A percentile compares a stretch with the other conserved stretches of the same genome.
These are phyloP conservation scores for Hafferia zeledoni DNA, from an alignment of 2,797 vertebrate genomes.

Conservation along the genomic window DNA sequence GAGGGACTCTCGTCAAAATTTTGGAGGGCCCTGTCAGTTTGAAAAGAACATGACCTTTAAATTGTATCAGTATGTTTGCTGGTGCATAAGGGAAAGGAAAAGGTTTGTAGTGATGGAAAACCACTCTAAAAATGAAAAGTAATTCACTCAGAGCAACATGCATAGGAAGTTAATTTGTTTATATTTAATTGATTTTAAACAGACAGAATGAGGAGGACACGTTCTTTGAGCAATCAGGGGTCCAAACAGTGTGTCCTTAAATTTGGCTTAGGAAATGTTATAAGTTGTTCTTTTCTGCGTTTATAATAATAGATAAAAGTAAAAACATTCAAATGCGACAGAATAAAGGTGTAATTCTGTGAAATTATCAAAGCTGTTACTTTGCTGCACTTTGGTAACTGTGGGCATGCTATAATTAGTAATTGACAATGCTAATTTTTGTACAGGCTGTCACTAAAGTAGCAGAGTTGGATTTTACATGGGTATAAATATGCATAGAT, in stretches of 20 bases:
- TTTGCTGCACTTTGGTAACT: neutral
- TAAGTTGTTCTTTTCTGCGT: neutral
- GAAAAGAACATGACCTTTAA: constrained; percentile 99
- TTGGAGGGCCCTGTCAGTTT: constrained; percentile 98
- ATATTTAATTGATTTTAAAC: constrained; percentile 68
- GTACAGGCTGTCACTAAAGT: neutral
- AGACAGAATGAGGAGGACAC: neutral
- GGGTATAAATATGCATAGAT: neutral
- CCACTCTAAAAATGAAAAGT: constrained; percentile 79
- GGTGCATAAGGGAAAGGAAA: constrained; percentile 93
- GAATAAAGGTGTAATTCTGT: neutral
- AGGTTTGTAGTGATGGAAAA: constrained; percentile 89
- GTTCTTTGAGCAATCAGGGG: neutral
- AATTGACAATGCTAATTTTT: constrained; percentile 23
- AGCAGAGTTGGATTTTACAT: neutral
- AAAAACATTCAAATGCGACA: neutral
- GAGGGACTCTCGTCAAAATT: constrained; percentile 96
- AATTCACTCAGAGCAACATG: constrained; percentile 78
- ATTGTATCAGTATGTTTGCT: constrained; percentile 99
- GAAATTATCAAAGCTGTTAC: neutral
- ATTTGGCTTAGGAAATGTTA: neutral
- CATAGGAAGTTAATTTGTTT: constrained; percentile 80
- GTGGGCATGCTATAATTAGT: neutral
- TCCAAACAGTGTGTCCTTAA: neutral
- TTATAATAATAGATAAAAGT: neutral